Evolutionary conservation across 2,888 invertebrate species (phyloP).

Genomic region (Amphipoea lucens): DNA sequence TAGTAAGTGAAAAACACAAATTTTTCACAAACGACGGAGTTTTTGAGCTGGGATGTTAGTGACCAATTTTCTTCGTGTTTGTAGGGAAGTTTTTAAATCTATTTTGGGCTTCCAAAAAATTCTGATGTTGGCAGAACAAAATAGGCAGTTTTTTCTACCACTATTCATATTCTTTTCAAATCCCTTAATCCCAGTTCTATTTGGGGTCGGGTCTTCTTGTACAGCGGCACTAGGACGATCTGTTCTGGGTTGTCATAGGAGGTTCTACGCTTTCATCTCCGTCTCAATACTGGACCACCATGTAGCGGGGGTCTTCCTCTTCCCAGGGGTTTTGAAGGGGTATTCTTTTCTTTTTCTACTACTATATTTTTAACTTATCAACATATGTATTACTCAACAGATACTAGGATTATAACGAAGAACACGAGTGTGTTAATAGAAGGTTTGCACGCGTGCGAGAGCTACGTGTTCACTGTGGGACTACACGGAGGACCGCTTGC

Average conservation of each 20-base stretch:
- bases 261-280: not conserved
- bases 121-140: not conserved
- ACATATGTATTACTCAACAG: conserved; percentile 64
- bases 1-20: not conserved
- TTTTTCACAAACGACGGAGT: not conserved
- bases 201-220: not conserved
- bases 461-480: conserved; percentile 93
- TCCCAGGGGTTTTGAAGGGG: not conserved
- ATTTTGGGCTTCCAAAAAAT: not conserved
- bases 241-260: not conserved
- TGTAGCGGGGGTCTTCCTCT: not conserved
- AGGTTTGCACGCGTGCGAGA: conserved; percentile 93
- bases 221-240: not conserved
- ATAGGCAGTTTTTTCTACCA: too few species aligned
- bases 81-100: not conserved
- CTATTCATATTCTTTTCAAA: not conserved
- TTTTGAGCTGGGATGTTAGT: not conserved
- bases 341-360: not conserved
- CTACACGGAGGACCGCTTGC: conserved; percentile 92
- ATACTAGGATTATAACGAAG: conserved; percentile 77
- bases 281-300: not conserved
- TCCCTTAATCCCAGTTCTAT: not conserved
- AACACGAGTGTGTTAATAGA: conserved; percentile 90
- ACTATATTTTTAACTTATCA: not conserved
- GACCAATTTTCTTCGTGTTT: not conserved